phyloP scores from a whole-genome alignment of 2,113 vertebrate genomes.

The Mirza zaza region DNA sequence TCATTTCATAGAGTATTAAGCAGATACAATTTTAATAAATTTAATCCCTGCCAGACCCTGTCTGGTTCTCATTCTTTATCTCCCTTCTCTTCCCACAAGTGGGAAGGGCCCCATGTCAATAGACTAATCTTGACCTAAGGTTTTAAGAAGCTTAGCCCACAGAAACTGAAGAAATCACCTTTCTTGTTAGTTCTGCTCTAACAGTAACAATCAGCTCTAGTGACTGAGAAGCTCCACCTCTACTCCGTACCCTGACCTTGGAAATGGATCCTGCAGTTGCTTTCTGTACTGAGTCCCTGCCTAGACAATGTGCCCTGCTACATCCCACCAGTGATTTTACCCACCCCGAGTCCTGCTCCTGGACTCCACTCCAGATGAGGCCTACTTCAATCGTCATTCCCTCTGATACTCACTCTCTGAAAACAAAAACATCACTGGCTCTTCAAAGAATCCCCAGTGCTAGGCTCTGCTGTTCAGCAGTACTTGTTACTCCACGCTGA shows the following conservation, averaged over 20 bases:
- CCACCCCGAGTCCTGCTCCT: neutral
- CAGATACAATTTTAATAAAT: constrained; percentile 8
- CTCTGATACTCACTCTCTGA: neutral
- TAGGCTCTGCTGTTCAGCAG: neutral
- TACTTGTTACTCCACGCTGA: neutral
- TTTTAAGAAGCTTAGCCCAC: neutral
- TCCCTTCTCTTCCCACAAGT: neutral
- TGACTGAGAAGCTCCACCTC: neutral
- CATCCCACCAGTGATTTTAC: neutral
- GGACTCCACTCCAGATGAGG: neutral
- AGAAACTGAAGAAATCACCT: neutral
- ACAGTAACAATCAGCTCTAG: neutral
- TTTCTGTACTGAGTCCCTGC: neutral
- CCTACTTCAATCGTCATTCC: neutral
- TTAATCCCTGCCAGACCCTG: neutral
- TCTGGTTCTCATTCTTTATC: neutral
- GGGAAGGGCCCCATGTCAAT: neutral
- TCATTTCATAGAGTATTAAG: constrained; percentile 34
- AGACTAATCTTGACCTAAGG: constrained; percentile 30
- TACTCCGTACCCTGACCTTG: neutral
- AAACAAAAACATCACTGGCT: neutral
- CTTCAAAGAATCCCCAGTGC: neutral
- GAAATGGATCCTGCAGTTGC: neutral
- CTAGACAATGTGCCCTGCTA: neutral
- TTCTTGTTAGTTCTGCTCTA: neutral